Evolutionary conservation across 1,140 invertebrate species (phyloP).

Genomic region (Pogonognathellus flavescens): DNA sequence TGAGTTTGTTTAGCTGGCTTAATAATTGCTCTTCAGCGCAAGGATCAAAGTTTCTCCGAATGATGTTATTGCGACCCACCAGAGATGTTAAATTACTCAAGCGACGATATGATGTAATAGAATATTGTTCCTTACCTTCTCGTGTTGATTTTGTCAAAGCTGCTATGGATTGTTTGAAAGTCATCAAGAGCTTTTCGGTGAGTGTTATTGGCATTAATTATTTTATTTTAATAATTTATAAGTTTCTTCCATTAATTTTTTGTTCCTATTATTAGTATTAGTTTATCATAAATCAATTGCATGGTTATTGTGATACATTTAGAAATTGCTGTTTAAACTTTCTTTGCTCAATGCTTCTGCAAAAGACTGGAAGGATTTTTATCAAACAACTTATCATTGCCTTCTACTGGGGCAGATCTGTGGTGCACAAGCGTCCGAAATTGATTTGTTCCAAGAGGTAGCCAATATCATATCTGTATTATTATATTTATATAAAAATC

Average conservation of each 20-base stretch:
- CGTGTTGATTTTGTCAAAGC: constrained; percentile 75
- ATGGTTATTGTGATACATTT: background rate
- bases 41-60: constrained; percentile 68
- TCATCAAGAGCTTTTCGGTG: constrained; percentile 75
- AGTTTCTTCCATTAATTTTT: too few relatives aligned
- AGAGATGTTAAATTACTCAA: constrained; percentile 73
- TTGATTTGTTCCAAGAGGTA: constrained; percentile 75
- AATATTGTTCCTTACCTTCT: constrained; percentile 74
- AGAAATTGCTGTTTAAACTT: constrained; percentile 53
- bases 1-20: constrained; percentile 81
- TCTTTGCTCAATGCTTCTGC: constrained; percentile 60
- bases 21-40: constrained; percentile 75
- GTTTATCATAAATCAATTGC: too few relatives aligned
- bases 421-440: constrained; percentile 71
- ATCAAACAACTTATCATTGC: constrained; percentile 77
- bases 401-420: constrained; percentile 76
- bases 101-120: constrained; percentile 75
- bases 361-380: constrained; percentile 67
- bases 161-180: constrained; percentile 74
- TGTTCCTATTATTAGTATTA: too few relatives aligned
- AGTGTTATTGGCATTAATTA: background rate
- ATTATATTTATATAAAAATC: too few relatives aligned
- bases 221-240: background rate
- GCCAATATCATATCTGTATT: too few relatives aligned
- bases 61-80: constrained; percentile 76